Evolutionary conservation across 2,888 invertebrate genomes (phyloP), one percentile per base, ranked within the genome.

Genomic region (Pandemis heparana): DNA sequence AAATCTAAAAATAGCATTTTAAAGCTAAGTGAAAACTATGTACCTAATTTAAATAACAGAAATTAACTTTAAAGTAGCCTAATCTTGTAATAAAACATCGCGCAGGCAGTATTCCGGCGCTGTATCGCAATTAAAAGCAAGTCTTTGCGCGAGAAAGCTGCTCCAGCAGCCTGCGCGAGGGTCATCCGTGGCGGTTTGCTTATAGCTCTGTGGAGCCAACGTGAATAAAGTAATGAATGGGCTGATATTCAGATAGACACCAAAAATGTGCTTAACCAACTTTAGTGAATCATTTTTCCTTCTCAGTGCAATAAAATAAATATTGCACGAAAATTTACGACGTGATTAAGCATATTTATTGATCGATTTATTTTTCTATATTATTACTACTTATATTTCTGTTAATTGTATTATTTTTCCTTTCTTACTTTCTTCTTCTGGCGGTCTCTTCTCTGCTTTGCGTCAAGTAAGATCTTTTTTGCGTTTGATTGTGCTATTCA

Each of bases 401-500:
- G 70, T 74, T 74, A 74, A 74, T 70, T 70, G 41, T 69, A 69
- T 60, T 32, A 12, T 70, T 70, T 70, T 69, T 67, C n/a, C 51
- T 32, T 56, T 67, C 66, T 73, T 14, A 70, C 41, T 61, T 43
- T 73, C 61, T 70, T 70, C 70, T 70, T 69, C 51, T 61, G 69
- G 74, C 69, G 69, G 74, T 51, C 63, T 74, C 69, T 74, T 56
- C 71, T 65, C 56, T 71, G 48, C 48, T 60, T 73, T 67, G n/a
- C 69, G 10, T 62, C 72, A 74, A 74, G 74, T 74, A 70, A 74
- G 74, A 39, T 61, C 51, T 12, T 39, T 32, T 74, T 65, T 65
- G 51, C 32, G 38, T 67, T 69, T 16, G n/a, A 53, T 53, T 74
- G 61, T 61, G n/a, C 51, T 65, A 59, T 18, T 51, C n/a, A 32